Conservation (phyloP, 2,797 vertebrate species). For the Dryobates pubescens region DNA sequence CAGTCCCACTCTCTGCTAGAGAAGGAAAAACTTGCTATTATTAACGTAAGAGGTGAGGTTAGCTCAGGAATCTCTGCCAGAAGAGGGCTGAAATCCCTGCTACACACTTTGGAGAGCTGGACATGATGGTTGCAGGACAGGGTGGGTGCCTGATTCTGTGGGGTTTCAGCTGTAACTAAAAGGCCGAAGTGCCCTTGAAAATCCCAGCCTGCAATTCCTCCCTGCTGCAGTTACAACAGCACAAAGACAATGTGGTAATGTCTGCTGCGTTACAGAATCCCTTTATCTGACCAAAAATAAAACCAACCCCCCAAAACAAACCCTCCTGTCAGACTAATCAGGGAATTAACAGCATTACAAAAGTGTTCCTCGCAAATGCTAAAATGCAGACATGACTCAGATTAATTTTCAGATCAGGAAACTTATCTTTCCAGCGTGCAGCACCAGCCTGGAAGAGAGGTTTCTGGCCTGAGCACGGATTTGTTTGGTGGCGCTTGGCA, state of each 20-base stretch:
- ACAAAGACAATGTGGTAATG: slow-evolving; percentile 71
- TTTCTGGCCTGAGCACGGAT: slow-evolving; percentile 6
- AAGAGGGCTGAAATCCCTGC: slow-evolving; percentile 27
- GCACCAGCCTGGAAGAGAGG: not conserved
- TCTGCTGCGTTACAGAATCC: slow-evolving; percentile 61
- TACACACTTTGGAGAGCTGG: not conserved
- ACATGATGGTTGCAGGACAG: not conserved
- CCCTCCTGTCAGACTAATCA: slow-evolving; percentile 58
- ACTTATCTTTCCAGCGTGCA: slow-evolving; percentile 54
- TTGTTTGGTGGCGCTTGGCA: slow-evolving; percentile 52
- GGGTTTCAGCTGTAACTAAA: slow-evolving; percentile 39
- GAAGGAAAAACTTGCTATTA: slow-evolving; percentile 49
- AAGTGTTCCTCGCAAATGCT: slow-evolving; percentile 64
- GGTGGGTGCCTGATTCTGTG: slow-evolving; percentile 32
- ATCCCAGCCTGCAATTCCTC: slow-evolving; percentile 32
- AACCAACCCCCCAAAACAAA: not conserved
- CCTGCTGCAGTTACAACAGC: slow-evolving; percentile 54
- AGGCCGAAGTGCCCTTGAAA: slow-evolving; percentile 27
- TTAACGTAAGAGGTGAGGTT: slow-evolving; percentile 54
- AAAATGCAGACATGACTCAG: slow-evolving; percentile 72
- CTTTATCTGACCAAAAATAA: slow-evolving; percentile 29
- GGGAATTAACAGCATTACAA: slow-evolving; percentile 63
- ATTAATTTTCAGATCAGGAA: slow-evolving; percentile 68
- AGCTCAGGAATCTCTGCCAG: not conserved
- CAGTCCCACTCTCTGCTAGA: slow-evolving; percentile 29